Evolutionary conservation across 2,888 invertebrate species (phyloP), one percentile per base, ranked within the genome.

Genomic region (Tridacna gigas): DNA sequence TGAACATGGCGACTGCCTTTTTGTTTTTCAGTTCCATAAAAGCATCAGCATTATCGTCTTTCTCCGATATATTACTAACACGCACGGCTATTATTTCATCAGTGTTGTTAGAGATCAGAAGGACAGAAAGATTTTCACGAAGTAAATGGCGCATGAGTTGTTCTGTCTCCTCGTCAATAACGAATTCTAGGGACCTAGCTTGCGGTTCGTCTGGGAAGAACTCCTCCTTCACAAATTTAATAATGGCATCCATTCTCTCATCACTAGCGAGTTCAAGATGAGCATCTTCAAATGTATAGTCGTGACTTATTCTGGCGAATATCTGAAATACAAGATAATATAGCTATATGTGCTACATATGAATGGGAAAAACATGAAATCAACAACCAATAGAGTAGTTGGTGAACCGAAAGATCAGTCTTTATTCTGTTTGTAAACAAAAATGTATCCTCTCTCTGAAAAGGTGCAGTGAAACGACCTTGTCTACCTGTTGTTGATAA

Each of bases 251-350:
- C 47, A 47, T 45, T 0, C 79, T 61, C 13, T 61, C 69, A 26
- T 80, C 83, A 3, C 77, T 65, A 15, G 77, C 74, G 2, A 83
- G 77, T 28, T 83, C 83, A 18, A 83, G n/a, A 48, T 80, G 83
- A 66, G 73, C 71, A 37, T 61, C 74, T 3, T 60, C 63, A 12
- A 83, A 51, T 18, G 25, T 25, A 22, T 56, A 51, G 37, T 37
- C 37, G 2, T 37, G 37, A 37, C 37, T 37, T 37, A 37, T 37
- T 37, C 37, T 37, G 2, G 37, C 37, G 37, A 37, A 37, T 4
- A 37, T 37, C 37, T 37, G 37, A 7, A 37, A 37, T 37, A 37
- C 3, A 37, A 4, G 37, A 4, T 37, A 4, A 37, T 37, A 37
- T 7, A 4, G 37, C 7, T 37, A 37, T 37, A 2, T 4, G 37